Conservation (phyloP, 1,140 invertebrate genomes). For the Anadara kagoshimensis region DNA sequence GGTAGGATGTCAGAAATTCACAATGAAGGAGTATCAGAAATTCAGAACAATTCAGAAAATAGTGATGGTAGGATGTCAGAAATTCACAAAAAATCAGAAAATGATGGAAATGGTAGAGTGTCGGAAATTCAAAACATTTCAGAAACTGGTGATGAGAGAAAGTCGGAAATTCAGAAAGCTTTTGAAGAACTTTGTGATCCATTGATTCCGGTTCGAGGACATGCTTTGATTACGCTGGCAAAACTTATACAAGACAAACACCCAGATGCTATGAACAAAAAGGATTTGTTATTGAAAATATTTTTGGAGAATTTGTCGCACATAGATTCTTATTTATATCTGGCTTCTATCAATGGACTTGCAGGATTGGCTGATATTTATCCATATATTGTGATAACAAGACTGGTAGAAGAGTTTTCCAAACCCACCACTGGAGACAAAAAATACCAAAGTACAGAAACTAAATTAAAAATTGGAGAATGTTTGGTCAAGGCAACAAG, state of each 20-base stretch:
- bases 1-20: too few species aligned
- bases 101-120: neutral
- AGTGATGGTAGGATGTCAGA: too few species aligned
- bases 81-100: too few species aligned
- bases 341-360: slow-evolving; percentile 85
- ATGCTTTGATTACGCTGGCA: slow-evolving; percentile 84
- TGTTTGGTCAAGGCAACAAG: slow-evolving; percentile 84
- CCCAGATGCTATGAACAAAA: slow-evolving; percentile 79
- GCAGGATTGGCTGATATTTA: slow-evolving; percentile 79
- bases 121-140: slow-evolving; percentile 74
- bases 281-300: slow-evolving; percentile 81
- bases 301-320: slow-evolving; percentile 82
- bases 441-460: slow-evolving; percentile 75
- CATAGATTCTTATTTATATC: slow-evolving; percentile 88
- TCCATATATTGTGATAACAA: slow-evolving; percentile 81
- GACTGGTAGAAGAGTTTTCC: slow-evolving; percentile 79
- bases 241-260: slow-evolving; percentile 83
- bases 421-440: slow-evolving; percentile 67
- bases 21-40: too few species aligned
- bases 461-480: slow-evolving; percentile 87
- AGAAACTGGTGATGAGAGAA: too few species aligned
- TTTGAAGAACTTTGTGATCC: slow-evolving; percentile 82
- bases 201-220: slow-evolving; percentile 86
- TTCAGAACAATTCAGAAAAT: too few species aligned
- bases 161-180: slow-evolving; percentile 67